Conservation (phyloP, 2,797 vertebrate species). For the Thunnus albacares region DNA sequence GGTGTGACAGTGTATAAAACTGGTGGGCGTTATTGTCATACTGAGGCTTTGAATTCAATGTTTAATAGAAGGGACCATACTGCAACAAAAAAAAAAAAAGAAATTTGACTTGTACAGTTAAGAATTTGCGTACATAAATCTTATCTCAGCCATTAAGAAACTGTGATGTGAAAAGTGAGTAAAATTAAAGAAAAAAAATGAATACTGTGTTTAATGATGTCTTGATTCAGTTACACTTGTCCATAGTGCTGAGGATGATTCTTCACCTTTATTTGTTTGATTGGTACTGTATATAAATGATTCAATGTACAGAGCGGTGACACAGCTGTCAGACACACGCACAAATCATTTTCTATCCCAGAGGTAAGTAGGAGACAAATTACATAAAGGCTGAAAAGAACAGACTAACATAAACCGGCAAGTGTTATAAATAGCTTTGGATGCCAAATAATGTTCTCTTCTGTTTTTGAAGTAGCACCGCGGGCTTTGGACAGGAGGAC, state of each 20-base stretch:
- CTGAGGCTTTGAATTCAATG: background rate
- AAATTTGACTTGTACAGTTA: background rate
- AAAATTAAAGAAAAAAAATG: background rate
- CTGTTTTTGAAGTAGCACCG: conserved; percentile 36
- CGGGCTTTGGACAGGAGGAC: background rate
- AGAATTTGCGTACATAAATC: background rate
- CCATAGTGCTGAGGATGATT: background rate
- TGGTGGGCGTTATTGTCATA: background rate
- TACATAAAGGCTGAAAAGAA: conserved; percentile 56
- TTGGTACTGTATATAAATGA: background rate
- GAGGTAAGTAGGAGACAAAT: conserved; percentile 46
- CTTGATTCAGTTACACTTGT: background rate
- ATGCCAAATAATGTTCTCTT: conserved; percentile 39
- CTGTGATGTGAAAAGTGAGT: no score
- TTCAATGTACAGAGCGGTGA: background rate
- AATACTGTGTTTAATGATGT: background rate
- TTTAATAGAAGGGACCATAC: background rate
- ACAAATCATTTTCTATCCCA: conserved; percentile 40
- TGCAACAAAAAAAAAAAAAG: background rate
- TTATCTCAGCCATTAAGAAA: background rate
- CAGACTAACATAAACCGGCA: conserved; percentile 36
- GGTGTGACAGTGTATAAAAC: background rate
- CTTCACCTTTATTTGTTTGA: conserved; percentile 7
- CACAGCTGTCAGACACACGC: conserved; percentile 36
- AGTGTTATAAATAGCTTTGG: conserved; percentile 44